Evolutionary conservation across 2,113 vertebrate genomes (phyloP), one percentile per base, ranked within the genome.

Genomic region (Lamprologus tigripictilis): DNA sequence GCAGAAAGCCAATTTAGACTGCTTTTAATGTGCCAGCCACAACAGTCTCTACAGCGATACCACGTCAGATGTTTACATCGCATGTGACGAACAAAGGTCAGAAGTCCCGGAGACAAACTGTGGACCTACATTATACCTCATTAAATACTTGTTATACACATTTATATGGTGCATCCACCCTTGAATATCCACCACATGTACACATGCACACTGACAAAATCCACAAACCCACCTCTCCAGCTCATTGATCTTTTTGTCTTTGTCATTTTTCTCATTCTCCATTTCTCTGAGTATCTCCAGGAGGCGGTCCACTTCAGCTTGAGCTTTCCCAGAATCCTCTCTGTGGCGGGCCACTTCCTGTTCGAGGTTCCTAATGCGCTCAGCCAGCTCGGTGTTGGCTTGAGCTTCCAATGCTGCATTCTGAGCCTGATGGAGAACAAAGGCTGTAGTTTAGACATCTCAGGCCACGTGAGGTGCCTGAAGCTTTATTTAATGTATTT

Each of bases 261-360:
- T 99, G 94, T 99, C 98, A 10, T 99, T 99, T 95, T 99, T 99
- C 97, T 99, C 99, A 33, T 99, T 99, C 92, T 99, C 99, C 97
- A 99, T 99, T 95, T 99, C 98, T 58, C 98, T 97, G 26, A 99
- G 94, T 94, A 99, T 99, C 89, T 99, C 99, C 53, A 99, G 94
- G 4, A 99, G 96, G 63, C 98, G 98, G 94, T 99, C 98, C 54
- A 99, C 98, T 96, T 99, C 99, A 5, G 98, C 97, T 91, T 99
- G 99, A 11, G 98, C 97, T 93, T 99, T 99, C 92, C 95, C 95
- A 17, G 97, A 97, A 51, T 99, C 99, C 80, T 99, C 98, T 83
- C 95, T 97, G 86, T 97, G 96, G 47, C 97, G 97, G 4, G 96
- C 80, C 63, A 98, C 98, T 92, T 99, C 98, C 89, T 95, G 93